A percentile compares a stretch with the other conserved stretches of the same genome.
phyloP scores from a whole-genome alignment of 2,888 invertebrate species.

The Lepetodrilus schrolli region DNA sequence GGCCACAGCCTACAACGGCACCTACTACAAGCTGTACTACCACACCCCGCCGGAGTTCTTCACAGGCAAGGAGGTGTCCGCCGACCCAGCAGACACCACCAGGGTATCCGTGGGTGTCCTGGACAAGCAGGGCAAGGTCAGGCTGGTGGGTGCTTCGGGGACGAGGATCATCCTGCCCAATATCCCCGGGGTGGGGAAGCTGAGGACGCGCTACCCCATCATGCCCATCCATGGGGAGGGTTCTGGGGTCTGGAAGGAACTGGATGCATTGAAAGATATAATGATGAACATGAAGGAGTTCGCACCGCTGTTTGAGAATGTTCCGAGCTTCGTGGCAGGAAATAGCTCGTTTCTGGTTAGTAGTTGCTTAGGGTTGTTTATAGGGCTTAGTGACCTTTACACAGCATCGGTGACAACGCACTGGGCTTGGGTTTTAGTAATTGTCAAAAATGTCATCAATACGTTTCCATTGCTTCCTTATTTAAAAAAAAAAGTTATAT shows the following conservation, averaged over 20 bases:
- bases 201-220: constrained; percentile 63
- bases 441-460: too few relatives aligned
- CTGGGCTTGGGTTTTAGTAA: too few relatives aligned
- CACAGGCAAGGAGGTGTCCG: constrained; percentile 42
- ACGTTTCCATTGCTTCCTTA: too few relatives aligned
- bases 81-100: constrained; percentile 39
- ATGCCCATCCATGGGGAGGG: constrained; percentile 62
- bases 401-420: too few relatives aligned
- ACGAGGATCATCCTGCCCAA: constrained; percentile 38
- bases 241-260: constrained; percentile 57
- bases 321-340: constrained; percentile 42
- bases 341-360: constrained; percentile 42
- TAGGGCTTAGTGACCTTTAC: too few relatives aligned
- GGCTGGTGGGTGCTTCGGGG: constrained; percentile 49
- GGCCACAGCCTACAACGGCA: constrained; percentile 52
- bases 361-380: constrained; percentile 55
- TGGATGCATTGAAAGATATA: constrained; percentile 43
- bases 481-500: too few relatives aligned
- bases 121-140: constrained; percentile 37
- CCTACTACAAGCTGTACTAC: constrained; percentile 43
- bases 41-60: constrained; percentile 52
- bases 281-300: constrained; percentile 25
- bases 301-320: neutral
- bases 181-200: constrained; percentile 57
- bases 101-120: constrained; percentile 31